phyloP scores from a whole-genome alignment of 2,888 invertebrate species.

The Hydrotaea cyrtoneurina region DNA sequence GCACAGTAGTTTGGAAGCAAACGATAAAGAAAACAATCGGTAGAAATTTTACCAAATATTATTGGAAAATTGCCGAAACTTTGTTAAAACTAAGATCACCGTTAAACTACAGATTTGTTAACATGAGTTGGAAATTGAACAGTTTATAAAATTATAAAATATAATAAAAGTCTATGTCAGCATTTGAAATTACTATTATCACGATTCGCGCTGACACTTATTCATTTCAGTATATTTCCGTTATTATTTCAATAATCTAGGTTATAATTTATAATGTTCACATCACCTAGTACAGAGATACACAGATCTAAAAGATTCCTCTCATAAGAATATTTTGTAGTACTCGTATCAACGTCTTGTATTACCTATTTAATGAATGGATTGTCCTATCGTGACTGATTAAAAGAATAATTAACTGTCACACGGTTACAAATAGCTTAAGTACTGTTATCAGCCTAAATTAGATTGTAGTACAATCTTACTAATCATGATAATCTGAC shows the following conservation, averaged over 20 bases:
- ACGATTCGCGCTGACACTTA: too few relatives aligned
- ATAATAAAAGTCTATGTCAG: too few relatives aligned
- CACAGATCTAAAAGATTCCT: neutral
- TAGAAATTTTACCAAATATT: neutral
- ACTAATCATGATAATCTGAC: neutral
- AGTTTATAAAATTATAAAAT: too few relatives aligned
- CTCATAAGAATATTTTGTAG: neutral
- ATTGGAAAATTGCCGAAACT: neutral
- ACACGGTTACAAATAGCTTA: neutral
- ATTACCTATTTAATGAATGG: too few relatives aligned
- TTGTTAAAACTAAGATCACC: too few relatives aligned
- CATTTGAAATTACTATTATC: too few relatives aligned
- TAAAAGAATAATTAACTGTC: neutral
- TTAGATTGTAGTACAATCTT: neutral
- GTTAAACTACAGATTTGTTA: too few relatives aligned
- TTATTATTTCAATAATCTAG: too few relatives aligned
- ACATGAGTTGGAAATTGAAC: too few relatives aligned
- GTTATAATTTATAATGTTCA: too few relatives aligned
- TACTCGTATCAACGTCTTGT: neutral
- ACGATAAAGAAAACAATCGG: neutral
- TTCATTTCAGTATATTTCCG: too few relatives aligned
- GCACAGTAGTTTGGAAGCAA: neutral
- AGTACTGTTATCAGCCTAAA: neutral
- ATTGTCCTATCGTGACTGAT: neutral
- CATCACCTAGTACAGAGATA: too few relatives aligned